Evolutionary conservation across 2,797 vertebrate species (phyloP), one percentile per base, ranked within the genome.

Genomic region (Spinibarbus caldwelli): DNA sequence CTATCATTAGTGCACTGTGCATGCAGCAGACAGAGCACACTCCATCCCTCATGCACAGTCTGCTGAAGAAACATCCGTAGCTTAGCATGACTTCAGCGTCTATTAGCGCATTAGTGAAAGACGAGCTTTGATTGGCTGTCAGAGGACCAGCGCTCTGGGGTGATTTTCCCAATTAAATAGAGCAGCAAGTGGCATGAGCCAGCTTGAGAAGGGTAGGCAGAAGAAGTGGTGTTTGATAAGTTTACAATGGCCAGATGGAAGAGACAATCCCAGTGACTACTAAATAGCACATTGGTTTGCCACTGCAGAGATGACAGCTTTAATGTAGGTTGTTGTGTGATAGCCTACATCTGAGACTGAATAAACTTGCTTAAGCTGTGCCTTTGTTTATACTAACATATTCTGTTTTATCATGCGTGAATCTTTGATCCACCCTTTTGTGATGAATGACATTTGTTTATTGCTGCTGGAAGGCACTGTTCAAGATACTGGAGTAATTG

Each of bases 241-340:
- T 85, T 85, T 80, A 76, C n/a, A 67, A 67, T 77, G 85, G 75
- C 87, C 85, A 87, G 83, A 82, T 84, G 88, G 85, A 52, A 66
- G 78, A 66, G 80, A 70, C 78, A 81, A 85, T 86, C 57, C 34
- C 29, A 45, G 71, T n/a, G 38, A 45, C 70, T 83, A 29, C 45
- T 52, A n/a, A 78, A 84, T 17, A 45, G n/a, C 23, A 38, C 15
- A 49, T 19, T 49, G 78, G 49, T 57, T 79, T 82, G 59, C 43
- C 49, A 73, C 12, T 57, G 71, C 75, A 67, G 66, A 83, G 80
- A 86, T 86, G 72, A 3, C 29, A 70, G 34, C 8, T 41, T 73
- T 49, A 31, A 62, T 62, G 26, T 38, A 57, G 26, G 3, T 26
- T 66, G 52, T 36, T 68, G n/a, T 26, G 19, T 26, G 11, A 59